Base-by-base conservation (phyloP, 1,140 invertebrate species). In the Nylanderia fulva region DNA sequence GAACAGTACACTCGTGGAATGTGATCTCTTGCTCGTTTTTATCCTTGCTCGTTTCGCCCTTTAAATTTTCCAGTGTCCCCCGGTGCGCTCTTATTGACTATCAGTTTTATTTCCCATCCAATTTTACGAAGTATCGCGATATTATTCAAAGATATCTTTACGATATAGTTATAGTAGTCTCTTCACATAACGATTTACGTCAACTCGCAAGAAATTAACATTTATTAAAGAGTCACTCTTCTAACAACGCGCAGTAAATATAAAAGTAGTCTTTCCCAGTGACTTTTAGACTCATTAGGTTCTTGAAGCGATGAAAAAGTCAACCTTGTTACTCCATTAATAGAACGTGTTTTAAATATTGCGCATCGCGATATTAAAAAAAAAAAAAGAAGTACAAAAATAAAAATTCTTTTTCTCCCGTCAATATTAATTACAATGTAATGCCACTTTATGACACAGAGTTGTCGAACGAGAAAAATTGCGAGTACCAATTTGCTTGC, bases 11-110 rank as follows among this genome's bases (percentile, higher is more conserved):
- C 36, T 72, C 33, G n/a, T 82, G 52, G 66, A 8, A 72, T 45
- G 52, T 45, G 36, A 82, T 82, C 36, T n/a, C 24, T 58, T 58
- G n/a, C n/a, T 24, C 21, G 36, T 80, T 80, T 79, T 64, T 56
- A 15, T 58, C 21, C 52, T 33, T 18, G 39, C 27, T 15, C 36
- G 24, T 9, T 58, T 58, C 13, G n/a, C 27, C 42, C 54, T 80
- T 42, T 54, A 76, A 79, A 79, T 79, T 66, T 66, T 29, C 29
- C 13, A 13, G 60, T 54, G 29, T 33, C 3, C 3, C n/a, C 29
- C n/a, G n/a, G n/a, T n/a, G 42, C 13, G 8, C n/a, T 66, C 60
- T 29, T 33, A 15, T 21, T 36, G 42, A 79, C 52, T 79, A 79
- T 54, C 42, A 60, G 15, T 33, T 54, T 36, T 77, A 77, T 66